These are phyloP conservation scores for Tauraco erythrolophus DNA, from an alignment of 2,113 vertebrate genomes.

Conservation along the genomic window DNA sequence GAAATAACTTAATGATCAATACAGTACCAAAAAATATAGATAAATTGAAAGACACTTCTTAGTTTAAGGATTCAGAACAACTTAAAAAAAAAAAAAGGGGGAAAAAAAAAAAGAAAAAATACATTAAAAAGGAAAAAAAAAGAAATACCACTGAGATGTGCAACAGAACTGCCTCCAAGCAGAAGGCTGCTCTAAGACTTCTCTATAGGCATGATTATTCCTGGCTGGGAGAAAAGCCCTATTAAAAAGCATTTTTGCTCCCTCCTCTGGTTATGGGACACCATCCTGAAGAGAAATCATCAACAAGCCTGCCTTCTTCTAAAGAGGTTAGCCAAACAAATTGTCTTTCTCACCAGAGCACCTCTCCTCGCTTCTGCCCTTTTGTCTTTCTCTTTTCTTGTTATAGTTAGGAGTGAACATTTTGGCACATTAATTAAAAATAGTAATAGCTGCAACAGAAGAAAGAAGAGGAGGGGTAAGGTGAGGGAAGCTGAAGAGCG, in stretches of 20 bases:
- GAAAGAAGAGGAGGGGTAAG: slow-evolving; percentile 28
- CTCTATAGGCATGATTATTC: not conserved
- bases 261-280: not conserved
- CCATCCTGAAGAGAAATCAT: slow-evolving; percentile 9
- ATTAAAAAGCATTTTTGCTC: slow-evolving; percentile 12
- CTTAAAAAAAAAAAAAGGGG: not conserved
- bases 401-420: slow-evolving; percentile 47
- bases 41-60: not conserved
- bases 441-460: slow-evolving; percentile 63
- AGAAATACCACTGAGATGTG: not conserved
- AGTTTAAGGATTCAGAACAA: not conserved
- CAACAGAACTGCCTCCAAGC: not conserved
- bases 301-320: slow-evolving; percentile 16
- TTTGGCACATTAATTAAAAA: slow-evolving; percentile 75
- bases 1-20: not conserved
- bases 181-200: not conserved
- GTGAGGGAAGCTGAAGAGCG: slow-evolving; percentile 37
- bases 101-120: not conserved
- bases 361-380: not conserved
- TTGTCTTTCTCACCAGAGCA: not conserved
- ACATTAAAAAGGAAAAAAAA: not conserved
- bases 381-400: slow-evolving; percentile 30
- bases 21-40: not conserved
- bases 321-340: slow-evolving; percentile 22
- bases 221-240: not conserved